phyloP scores from a whole-genome alignment of 2,888 invertebrate species.

The Synanthedon vespiformis region DNA sequence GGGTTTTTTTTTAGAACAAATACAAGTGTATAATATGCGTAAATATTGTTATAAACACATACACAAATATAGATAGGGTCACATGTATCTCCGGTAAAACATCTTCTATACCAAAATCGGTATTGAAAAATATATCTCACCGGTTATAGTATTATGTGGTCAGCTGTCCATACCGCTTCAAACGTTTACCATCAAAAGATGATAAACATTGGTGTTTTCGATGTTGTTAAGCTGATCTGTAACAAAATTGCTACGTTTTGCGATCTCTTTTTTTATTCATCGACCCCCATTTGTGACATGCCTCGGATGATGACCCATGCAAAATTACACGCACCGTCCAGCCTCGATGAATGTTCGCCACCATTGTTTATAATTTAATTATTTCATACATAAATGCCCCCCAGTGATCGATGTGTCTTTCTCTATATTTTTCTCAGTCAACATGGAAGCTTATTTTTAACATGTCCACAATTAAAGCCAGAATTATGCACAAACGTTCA shows the following conservation, averaged over 20 bases:
- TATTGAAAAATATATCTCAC: constrained; percentile 58
- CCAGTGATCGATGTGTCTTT: constrained; percentile 20
- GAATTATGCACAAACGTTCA: constrained; percentile 24
- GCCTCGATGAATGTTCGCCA: constrained; percentile 32
- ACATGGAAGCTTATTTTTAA: not conserved
- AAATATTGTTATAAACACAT: constrained; percentile 6
- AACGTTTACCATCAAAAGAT: constrained; percentile 67
- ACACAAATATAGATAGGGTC: constrained; percentile 32
- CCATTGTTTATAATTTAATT: not conserved
- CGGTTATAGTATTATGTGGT: constrained; percentile 50
- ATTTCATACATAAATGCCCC: constrained; percentile 24
- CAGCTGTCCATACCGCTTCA: constrained; percentile 65
- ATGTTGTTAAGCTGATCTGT: constrained; percentile 70
- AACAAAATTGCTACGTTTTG: constrained; percentile 67
- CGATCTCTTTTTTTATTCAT: constrained; percentile 46
- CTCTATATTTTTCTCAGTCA: not conserved
- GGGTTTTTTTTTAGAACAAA: too few species aligned
- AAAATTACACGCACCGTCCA: constrained; percentile 10
- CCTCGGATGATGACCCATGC: constrained; percentile 40
- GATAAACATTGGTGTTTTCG: constrained; percentile 71
- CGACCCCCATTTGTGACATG: constrained; percentile 10
- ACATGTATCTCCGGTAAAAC: constrained; percentile 45
- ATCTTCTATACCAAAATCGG: constrained; percentile 19
- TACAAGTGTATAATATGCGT: not conserved
- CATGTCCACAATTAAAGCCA: not conserved